Conservation (phyloP, 2,888 invertebrate species). For the Hartigia nigra region DNA sequence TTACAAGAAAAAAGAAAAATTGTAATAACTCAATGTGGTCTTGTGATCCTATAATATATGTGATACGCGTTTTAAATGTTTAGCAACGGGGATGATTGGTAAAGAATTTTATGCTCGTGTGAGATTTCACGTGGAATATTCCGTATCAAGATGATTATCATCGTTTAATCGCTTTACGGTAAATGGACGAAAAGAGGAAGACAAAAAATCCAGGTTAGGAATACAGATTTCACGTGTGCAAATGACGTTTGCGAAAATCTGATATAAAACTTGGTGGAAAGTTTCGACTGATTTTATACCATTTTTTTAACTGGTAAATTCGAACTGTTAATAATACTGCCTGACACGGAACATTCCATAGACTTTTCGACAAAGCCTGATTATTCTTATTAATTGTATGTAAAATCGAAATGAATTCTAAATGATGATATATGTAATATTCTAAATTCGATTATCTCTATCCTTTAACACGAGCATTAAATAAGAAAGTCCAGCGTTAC, state of each 20-base stretch:
- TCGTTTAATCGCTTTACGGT: not conserved
- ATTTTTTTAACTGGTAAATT: not conserved
- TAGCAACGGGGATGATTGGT: conserved; percentile 6
- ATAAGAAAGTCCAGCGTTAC: not conserved
- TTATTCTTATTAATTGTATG: not conserved
- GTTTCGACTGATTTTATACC: not conserved
- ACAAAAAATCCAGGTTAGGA: not conserved
- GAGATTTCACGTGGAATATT: not conserved
- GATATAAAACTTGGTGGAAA: not conserved
- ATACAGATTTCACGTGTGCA: not conserved
- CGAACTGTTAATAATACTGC: not conserved
- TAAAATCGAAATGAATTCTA: not conserved
- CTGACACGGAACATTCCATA: not conserved
- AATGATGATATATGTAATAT: not conserved
- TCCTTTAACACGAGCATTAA: not conserved
- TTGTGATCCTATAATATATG: conserved; percentile 60
- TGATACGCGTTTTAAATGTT: conserved; percentile 54
- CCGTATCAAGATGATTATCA: not conserved
- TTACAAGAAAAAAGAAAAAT: conserved; percentile 43
- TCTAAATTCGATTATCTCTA: not conserved
- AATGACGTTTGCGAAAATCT: not conserved
- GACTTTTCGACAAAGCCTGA: not conserved
- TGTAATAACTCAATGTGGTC: conserved; percentile 45
- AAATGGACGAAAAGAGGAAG: not conserved
- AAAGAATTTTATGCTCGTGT: conserved; percentile 16